Evolutionary conservation across 2,797 vertebrate genomes (phyloP), one percentile per base, ranked within the genome.

Genomic region (Discoglossus pictus): DNA sequence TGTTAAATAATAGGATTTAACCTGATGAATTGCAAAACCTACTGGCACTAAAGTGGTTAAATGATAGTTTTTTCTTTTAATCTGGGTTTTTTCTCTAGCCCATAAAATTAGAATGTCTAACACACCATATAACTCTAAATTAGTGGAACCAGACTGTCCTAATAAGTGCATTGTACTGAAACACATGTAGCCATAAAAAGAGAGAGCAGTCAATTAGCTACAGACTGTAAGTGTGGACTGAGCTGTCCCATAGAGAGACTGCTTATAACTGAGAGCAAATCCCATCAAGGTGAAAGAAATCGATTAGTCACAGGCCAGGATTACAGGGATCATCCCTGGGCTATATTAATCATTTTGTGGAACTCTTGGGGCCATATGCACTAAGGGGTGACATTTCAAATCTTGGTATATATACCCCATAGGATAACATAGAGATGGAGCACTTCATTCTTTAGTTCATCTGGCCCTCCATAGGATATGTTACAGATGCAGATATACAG

Each of bases 121-220:
- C 75, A 68, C 63, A 15, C 77, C 73, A 67, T 75, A 76, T 68
- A 60, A 75, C 71, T 78, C 72, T 75, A 75, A 80, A 82, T 82
- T 84, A 80, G 82, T 77, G 75, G 72, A 79, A 79, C 72, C 75
- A 73, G 68, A 77, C 76, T 75, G 31, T 77, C 71, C 75, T 21
- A 65, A 65, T 18, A 64, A 65, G 43, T 50, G 61, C 61, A 74
- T 46, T 72, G 72, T 77, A 47, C 7, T 40, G 77, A 74, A 81
- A 27, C 64, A 68, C 67, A 34, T 72, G 73, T 31, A 62, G 70
- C 73, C 58, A 63, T 66, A 65, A 72, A 64, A 63, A 7, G 65
- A 46, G 12, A 74, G 75, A 77, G 69, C 40, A 79, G 80, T 78
- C 79, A 78, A 78, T 80, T 76, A 78, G 79, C 76, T 10, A 63